Conservation (phyloP, 2,888 invertebrate genomes). For the Pteria penguin region DNA sequence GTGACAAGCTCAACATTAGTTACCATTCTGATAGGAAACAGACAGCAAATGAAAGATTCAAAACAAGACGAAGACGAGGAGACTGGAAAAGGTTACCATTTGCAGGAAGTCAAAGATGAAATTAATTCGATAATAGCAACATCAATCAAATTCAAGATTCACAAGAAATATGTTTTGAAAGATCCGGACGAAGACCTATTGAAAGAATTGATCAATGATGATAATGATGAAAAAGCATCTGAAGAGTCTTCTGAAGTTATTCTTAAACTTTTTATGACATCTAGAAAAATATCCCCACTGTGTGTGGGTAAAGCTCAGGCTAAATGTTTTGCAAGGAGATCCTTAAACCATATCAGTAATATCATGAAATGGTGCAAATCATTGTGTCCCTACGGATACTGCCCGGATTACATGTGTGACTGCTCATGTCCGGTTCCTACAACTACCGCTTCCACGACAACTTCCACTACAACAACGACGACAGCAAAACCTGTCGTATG, state of each 20-base stretch:
- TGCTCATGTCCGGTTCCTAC: not conserved
- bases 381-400: slow-evolving; percentile 25
- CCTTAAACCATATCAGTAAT: slow-evolving; percentile 15
- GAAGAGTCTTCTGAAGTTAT: not conserved
- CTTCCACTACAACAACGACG: not conserved
- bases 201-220: no score
- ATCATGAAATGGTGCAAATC: slow-evolving; percentile 22
- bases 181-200: no score
- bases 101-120: no score
- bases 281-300: not conserved
- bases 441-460: slow-evolving; percentile 4
- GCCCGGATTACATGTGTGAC: slow-evolving; percentile 12
- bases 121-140: not conserved
- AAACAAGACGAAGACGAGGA: no score
- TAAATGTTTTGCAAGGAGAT: not conserved
- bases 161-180: no score
- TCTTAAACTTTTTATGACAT: slow-evolving; percentile 1
- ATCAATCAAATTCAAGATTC: not conserved
- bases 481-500: not conserved
- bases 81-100: no score
- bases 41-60: no score
- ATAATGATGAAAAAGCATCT: not conserved
- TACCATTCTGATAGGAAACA: no score
- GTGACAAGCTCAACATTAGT: no score
- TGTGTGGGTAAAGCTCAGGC: not conserved